A percentile compares a stretch with the other conserved stretches of the same genome.
These are phyloP conservation scores for Rhinogobius similis DNA, from an alignment of 2,113 vertebrate genomes.

Conservation along the genomic window DNA sequence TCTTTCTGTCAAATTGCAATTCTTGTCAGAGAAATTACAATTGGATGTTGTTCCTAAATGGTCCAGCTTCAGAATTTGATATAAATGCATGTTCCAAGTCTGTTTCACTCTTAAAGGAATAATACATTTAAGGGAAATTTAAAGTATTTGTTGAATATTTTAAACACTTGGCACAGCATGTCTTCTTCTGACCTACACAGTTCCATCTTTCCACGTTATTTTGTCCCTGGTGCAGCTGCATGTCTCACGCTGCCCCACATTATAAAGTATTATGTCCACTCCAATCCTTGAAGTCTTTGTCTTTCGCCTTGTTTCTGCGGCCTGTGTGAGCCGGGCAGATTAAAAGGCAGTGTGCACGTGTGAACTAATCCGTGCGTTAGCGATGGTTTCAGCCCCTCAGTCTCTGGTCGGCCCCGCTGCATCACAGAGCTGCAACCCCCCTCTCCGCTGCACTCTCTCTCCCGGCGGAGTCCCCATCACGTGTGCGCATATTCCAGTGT, in stretches of 20 bases:
- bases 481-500: slow-evolving; percentile 17
- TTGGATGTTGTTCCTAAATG: too few relatives aligned
- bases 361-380: slow-evolving; percentile 70
- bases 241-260: background rate
- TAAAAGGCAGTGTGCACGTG: slow-evolving; percentile 71
- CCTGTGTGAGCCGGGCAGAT: slow-evolving; percentile 64
- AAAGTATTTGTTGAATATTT: background rate
- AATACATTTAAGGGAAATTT: background rate
- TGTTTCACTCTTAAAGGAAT: background rate
- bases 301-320: slow-evolving; percentile 17
- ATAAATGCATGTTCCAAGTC: background rate
- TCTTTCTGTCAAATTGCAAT: too few relatives aligned
- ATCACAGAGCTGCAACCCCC: slow-evolving; percentile 18
- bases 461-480: slow-evolving; percentile 8
- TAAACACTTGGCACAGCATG: background rate
- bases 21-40: too few relatives aligned
- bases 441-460: slow-evolving; percentile 20
- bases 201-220: background rate
- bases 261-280: background rate
- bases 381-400: slow-evolving; percentile 60
- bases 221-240: background rate
- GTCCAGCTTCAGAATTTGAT: too few relatives aligned
- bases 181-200: too few relatives aligned
- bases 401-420: slow-evolving; percentile 43
- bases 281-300: slow-evolving; percentile 21